These are phyloP conservation scores for Hyphantria cunea DNA, from an alignment of 1,140 invertebrate genomes.

Conservation along the genomic window DNA sequence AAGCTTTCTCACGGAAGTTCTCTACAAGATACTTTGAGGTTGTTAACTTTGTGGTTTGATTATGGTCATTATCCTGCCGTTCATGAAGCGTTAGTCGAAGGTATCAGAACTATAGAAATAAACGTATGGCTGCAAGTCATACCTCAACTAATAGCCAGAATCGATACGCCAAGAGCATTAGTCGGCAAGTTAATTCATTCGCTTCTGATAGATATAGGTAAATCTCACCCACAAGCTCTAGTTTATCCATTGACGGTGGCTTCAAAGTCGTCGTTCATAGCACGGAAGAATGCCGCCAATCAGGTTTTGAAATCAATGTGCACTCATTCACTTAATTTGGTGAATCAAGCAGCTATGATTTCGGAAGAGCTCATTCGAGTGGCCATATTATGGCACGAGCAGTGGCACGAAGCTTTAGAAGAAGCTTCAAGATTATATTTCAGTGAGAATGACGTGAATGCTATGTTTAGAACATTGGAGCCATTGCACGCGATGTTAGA, in stretches of 20 bases:
- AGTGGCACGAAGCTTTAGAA: constrained; percentile 99
- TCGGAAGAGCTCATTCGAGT: constrained; percentile 99
- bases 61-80: constrained; percentile 97
- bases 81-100: constrained; percentile 95
- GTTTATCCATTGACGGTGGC: constrained; percentile 99
- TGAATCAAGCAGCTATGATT: constrained; percentile 96
- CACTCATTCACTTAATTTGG: constrained; percentile 95
- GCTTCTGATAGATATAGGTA: constrained; percentile 96
- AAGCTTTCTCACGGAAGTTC: constrained; percentile 95
- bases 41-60: constrained; percentile 97
- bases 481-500: constrained; percentile 97
- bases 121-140: constrained; percentile 99
- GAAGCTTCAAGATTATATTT: constrained; percentile 97
- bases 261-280: constrained; percentile 95
- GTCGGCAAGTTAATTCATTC: constrained; percentile 96
- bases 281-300: constrained; percentile 94
- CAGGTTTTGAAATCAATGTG: constrained; percentile 98
- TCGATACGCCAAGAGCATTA: constrained; percentile 94
- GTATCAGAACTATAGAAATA: constrained; percentile 96
- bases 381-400: constrained; percentile 99
- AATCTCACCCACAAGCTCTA: constrained; percentile 94
- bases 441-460: constrained; percentile 95
- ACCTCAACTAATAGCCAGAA: constrained; percentile 98
- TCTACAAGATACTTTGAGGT: constrained; percentile 97
- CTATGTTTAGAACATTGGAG: constrained; percentile 97